Evolutionary conservation across 2,888 invertebrate species (phyloP), one percentile per base, ranked within the genome.

Genomic region (Epistrophella euchroma): DNA sequence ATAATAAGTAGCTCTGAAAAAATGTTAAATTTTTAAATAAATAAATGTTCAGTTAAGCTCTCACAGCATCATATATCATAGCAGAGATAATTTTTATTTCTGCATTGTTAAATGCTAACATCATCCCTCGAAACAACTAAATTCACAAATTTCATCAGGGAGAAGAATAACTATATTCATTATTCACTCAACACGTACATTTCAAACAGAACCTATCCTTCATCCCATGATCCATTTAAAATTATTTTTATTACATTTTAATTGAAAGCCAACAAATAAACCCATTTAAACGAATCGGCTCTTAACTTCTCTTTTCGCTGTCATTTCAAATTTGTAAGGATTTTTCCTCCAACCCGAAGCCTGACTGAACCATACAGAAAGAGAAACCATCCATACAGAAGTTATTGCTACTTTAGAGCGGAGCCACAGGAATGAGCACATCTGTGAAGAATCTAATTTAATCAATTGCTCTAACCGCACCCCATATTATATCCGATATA

Each of bases 401-500:
- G 68, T 40, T 64, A 73, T 60, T 76, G 64, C 47, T 50, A 37
- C 64, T 72, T 68, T 13, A 37, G 22, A 60, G 7, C 22, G 9
- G 19, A 50, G 64, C 76, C 73, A 52, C 62, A 47, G 70, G 45
- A 58, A 74, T 82, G 82, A 86, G 73, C 82, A 73, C 86, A 82
- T 86, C 86, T 81, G 74, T 82, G 71, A 71, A 78, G 86, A 82
- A 86, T 86, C 86, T 86, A 86, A 86, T 86, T 86, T 82, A 86
- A 86, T 86, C 86, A 86, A 86, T 86, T 86, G 86, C 86, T 78
- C 70, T 74, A 78, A 82, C 86, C 86, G 86, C 86, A 86, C 86
- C 86, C 81, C 80, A 62, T 40, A 52, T 28, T 28, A 50, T 22
- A 11, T 19, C 1, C 37, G 1, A 15, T 9, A 72, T 32, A 32